Evolutionary conservation across 2,113 vertebrate species (phyloP), one percentile per base, ranked within the genome.

Genomic region (Oxyura jamaicensis): DNA sequence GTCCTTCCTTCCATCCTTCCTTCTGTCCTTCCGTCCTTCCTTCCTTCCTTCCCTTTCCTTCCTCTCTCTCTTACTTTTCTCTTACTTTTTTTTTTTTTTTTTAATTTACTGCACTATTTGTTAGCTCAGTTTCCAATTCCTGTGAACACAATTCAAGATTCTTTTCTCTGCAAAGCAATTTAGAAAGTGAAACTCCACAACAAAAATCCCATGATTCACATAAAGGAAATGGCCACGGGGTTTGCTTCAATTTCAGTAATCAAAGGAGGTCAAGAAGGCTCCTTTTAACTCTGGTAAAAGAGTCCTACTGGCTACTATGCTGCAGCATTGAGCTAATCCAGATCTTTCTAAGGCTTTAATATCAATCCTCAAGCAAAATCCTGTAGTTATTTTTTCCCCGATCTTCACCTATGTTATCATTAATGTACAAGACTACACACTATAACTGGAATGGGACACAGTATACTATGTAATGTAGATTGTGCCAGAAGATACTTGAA

Each of bases 231-330:
- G 15, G 56, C 21, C 83, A 33, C 46, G 65, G 78, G 17, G 75
- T 79, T 94, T 92, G 23, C 39, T 85, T 96, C 85, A 88, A 80
- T 91, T 96, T 50, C 50, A 67, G 62, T 69, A 83, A 82, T 86
- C 69, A 96, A 77, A 86, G 33, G 31, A 79, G 74, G 62, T 96
- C 71, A 83, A 42, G 58, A 66, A 73, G 13, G 44, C n/a, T 94
- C n/a, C 23, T 83, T 91, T 93, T 81, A 93, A 69, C 19, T 56
- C 52, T 75, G 11, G 14, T 58, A 67, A 73, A 69, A 79, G 48
- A 79, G 10, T 60, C 23, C 75, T 53, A 50, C 53, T 76, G 42
- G 20, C 46, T 83, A 41, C 10, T 58, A 23, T 29, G 33, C 20
- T 77, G 36, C 36, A 81, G 31, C n/a, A 29, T 5, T 86, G 50